Evolutionary conservation across 2,113 vertebrate genomes (phyloP).

Genomic region (Colaptes auratus): DNA sequence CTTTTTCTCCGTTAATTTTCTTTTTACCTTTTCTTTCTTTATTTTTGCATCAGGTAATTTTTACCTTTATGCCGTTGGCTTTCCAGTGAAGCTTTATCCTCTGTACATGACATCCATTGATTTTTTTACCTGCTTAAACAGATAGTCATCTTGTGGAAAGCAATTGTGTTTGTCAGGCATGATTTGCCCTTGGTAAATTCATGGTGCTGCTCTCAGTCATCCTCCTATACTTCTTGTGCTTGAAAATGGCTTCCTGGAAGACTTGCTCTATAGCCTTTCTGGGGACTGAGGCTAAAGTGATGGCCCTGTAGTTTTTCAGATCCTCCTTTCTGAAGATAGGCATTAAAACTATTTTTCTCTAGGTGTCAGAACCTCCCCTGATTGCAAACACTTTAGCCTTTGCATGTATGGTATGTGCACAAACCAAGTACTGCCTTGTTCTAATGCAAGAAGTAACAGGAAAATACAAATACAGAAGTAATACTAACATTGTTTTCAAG

Average conservation of each 20-base stretch:
- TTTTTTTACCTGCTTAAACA: not conserved
- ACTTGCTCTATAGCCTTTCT: not conserved
- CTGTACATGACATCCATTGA: not conserved
- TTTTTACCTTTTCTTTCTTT: not conserved
- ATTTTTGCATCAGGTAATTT: not conserved
- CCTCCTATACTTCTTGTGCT: not conserved
- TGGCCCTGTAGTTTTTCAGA: not conserved
- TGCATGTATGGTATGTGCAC: not conserved
- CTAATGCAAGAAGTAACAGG: not conserved
- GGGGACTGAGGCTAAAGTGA: not conserved
- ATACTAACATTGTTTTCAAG: not conserved
- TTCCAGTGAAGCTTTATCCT: not conserved
- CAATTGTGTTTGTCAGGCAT: no score
- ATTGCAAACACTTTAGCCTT: not conserved
- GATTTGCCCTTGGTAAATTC: not conserved
- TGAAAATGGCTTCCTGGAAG: not conserved
- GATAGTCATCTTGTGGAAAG: not conserved
- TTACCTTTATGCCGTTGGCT: not conserved
- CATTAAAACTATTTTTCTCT: not conserved
- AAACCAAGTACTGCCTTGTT: not conserved
- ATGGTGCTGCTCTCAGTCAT: not conserved
- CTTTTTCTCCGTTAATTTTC: not conserved
- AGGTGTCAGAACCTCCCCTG: not conserved
- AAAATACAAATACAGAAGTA: not conserved
- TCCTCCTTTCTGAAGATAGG: not conserved